phyloP scores from a whole-genome alignment of 2,113 vertebrate species.

The crab-eating macaque (Macaca fascicularis) region T2T-MFA8v1.1 NC_088389.1:59413501-59414000 shows the following conservation, averaged over 20 bases:
- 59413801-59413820: background rate
- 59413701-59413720: background rate
- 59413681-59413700: background rate
- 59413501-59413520: background rate
- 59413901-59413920: background rate
- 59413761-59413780: background rate
- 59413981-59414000: background rate
- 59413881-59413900: background rate
- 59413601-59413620: background rate
- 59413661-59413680: background rate
- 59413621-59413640: background rate
- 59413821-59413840: background rate
- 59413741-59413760: background rate
- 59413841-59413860: background rate
- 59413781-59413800: background rate
- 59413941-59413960: too few species aligned
- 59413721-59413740: background rate
- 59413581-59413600: background rate
- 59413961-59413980: background rate
- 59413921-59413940: background rate
- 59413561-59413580: background rate
- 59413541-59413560: background rate
- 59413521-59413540: background rate
- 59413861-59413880: background rate
- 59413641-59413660: background rate